These are phyloP conservation scores for Zeus faber DNA, from an alignment of 2,113 vertebrate species.

Conservation along the genomic window DNA sequence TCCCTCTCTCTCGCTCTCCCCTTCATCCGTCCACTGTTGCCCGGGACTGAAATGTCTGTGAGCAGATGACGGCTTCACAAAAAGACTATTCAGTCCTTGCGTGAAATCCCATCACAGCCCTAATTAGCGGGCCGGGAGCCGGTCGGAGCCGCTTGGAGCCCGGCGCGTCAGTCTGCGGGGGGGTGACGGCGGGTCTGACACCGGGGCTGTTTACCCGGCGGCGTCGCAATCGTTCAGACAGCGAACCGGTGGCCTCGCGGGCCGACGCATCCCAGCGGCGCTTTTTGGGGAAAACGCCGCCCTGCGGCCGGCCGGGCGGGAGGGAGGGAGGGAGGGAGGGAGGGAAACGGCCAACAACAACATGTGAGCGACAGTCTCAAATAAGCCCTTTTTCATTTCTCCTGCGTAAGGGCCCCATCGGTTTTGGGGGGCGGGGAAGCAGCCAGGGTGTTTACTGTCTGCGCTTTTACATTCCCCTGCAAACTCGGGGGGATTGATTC, in stretches of 20 bases:
- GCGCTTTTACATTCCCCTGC: not conserved
- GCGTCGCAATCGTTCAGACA: not conserved
- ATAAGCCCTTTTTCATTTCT: not conserved
- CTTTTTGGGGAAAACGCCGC: not conserved
- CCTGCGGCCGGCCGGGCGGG: not conserved
- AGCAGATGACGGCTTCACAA: not conserved
- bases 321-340: not conserved
- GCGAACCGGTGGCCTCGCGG: not conserved
- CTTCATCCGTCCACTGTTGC: no score
- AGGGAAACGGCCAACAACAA: not conserved
- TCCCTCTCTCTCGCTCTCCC: not conserved
- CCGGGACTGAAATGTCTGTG: not conserved
- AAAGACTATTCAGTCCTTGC: not conserved
- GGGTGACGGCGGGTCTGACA: not conserved
- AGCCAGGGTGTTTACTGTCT: not conserved
- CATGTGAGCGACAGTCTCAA: not conserved
- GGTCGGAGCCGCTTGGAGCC: not conserved
- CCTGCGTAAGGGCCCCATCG: no score
- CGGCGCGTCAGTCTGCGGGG: not conserved
- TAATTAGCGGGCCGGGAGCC: not conserved
- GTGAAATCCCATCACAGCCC: not conserved
- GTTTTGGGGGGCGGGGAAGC: no score
- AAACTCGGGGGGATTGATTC: conserved; percentile 44
- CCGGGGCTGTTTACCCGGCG: not conserved
- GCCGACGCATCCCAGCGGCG: no score